A percentile compares a stretch with the other conserved stretches of the same genome.
Evolutionary conservation across 2,113 vertebrate genomes (phyloP).

Genomic region (Neodon shergylaensis): DNA sequence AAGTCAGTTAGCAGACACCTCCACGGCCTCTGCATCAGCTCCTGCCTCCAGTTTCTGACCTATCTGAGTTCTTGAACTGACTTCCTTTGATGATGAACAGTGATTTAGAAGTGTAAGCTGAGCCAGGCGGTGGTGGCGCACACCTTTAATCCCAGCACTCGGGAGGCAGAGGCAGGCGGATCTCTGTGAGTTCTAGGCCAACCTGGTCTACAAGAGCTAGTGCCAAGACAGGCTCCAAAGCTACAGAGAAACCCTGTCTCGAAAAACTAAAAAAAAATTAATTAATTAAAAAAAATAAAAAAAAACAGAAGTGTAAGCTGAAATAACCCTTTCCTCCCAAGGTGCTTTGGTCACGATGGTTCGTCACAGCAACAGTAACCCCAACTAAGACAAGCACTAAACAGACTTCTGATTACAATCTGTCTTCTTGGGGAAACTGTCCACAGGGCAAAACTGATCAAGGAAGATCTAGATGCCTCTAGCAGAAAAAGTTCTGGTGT

Average conservation of each 20-base stretch:
- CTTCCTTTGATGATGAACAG: not conserved
- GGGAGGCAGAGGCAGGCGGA: too few species aligned
- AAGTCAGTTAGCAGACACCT: not conserved
- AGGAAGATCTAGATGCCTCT: not conserved
- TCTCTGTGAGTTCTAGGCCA: too few species aligned
- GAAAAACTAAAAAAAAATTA: too few species aligned
- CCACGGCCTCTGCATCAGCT: not conserved
- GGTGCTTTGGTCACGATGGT: not conserved
- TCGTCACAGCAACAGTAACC: not conserved
- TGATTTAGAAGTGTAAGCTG: not conserved
- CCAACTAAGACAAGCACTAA: not conserved
- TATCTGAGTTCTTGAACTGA: not conserved
- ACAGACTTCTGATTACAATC: slow-evolving; percentile 32
- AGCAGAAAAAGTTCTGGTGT: not conserved
- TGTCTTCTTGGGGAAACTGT: not conserved
- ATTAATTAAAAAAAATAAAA: too few species aligned
- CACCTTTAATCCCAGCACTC: too few species aligned
- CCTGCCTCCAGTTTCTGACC: not conserved
- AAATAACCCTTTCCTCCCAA: not conserved
- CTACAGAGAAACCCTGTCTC: too few species aligned
- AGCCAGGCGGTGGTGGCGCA: too few species aligned
- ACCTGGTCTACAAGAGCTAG: too few species aligned
- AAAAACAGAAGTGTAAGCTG: not conserved
- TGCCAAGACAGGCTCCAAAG: too few species aligned
- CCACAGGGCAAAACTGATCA: not conserved